Evolutionary conservation across 2,888 invertebrate species (phyloP).

Genomic region (Dascillus cervinus): DNA sequence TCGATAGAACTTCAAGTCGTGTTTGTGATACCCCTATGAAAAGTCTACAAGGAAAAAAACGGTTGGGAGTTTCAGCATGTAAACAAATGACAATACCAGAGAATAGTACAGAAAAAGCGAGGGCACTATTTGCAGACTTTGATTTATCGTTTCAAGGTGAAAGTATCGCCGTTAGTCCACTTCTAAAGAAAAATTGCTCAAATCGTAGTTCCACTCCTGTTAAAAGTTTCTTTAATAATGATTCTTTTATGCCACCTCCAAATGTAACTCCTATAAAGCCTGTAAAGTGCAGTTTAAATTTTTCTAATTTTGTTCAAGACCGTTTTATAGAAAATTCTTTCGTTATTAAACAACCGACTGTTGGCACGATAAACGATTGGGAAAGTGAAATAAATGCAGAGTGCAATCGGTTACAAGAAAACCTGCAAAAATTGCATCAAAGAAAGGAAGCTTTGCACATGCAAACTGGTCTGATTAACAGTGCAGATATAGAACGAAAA

Average conservation of each 20-base stretch:
- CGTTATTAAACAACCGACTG: no score
- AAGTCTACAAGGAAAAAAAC: conserved; percentile 22
- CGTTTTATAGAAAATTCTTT: conserved; percentile 8
- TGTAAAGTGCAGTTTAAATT: neutral
- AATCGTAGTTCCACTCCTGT: no score
- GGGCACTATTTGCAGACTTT: conserved; percentile 21
- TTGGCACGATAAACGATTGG: no score
- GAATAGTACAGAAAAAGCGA: conserved; percentile 28
- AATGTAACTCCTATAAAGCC: conserved; percentile 4
- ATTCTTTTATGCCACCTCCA: no score
- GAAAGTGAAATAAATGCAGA: conserved; percentile 12
- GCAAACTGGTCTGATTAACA: conserved; percentile 20
- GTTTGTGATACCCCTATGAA: no score
- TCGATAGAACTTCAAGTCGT: neutral
- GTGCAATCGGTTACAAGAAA: conserved; percentile 22
- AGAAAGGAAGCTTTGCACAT: conserved; percentile 17
- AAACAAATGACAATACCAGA: conserved; percentile 29
- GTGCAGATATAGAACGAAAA: conserved; percentile 15
- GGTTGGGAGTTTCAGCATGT: conserved; percentile 28
- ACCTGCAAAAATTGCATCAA: conserved; percentile 27
- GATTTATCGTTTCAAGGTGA: no score
- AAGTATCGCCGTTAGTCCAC: no score
- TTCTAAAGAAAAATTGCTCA: no score
- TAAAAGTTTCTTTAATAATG: no score
- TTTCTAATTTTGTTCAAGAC: neutral